Base-by-base conservation (phyloP, 2,888 invertebrate species). In the Cataglyphis livida region DNA sequence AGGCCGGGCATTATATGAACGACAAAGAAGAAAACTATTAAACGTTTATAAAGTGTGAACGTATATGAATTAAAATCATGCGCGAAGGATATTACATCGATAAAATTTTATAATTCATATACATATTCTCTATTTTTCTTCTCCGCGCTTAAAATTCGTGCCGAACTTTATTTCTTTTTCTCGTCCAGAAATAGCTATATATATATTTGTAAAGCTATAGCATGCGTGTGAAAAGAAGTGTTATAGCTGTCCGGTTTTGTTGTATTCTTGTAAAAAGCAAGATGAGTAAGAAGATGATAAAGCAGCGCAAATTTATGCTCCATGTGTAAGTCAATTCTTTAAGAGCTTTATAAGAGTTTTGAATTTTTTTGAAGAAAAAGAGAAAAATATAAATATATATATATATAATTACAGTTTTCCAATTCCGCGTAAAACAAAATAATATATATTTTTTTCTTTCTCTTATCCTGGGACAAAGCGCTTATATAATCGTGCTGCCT, bases 1-100 rank as follows among this genome's bases (percentile, higher is more conserved):
- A 90, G 91, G 90, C 91, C 91, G 91, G 92, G 90, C 90, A 91
- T 90, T 91, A 89, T 73, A 74, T 61, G 82, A 64, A 84, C 70
- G 73, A 64, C 18, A 54, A 84, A 65, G 57, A 41, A 64, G 62
- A 84, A 51, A 66, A 74, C 57, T 79, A 62, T 81, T 84, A 81
- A 70, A 59, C 51, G 48, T 78, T 79, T 78, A 70, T 73, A 83
- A 78, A 76, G 70, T 64, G 74, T 83, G 81, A 76, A 68, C 73
- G 66, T 70, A 87, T 70, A 87, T 81, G n/a, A n/a, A 79, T 79
- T 65, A 44, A 84, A 84, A 76, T 76, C 81, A 68, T 86, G 83
- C 70, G 57, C 70, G 64, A 84, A 76, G 61, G 74, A 82, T 68
- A 81, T 82, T 84, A 75, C 64, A 64, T 44, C 57, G 68, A 82